These are phyloP conservation scores for Nibea albiflora DNA, from an alignment of 2,113 vertebrate species.

Conservation along the genomic window DNA sequence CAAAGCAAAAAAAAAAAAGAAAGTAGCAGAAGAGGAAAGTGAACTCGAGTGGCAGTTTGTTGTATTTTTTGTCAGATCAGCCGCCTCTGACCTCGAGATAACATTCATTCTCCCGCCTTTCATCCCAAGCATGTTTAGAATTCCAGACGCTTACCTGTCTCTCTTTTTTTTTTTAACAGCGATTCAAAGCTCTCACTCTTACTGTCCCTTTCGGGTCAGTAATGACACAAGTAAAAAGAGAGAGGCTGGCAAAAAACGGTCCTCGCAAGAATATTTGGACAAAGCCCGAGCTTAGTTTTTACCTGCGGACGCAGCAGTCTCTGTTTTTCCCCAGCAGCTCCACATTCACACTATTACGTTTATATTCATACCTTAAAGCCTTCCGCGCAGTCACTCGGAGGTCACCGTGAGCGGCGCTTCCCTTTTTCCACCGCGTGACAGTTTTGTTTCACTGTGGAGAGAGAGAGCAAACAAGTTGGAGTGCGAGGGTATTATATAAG, in stretches of 20 bases:
- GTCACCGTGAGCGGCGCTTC: slow-evolving; percentile 32
- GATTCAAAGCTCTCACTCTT: slow-evolving; percentile 24
- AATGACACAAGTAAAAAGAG: slow-evolving; percentile 33
- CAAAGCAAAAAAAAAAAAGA: slow-evolving; percentile 48
- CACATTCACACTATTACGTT: slow-evolving; percentile 43
- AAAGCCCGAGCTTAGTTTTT: slow-evolving; percentile 34
- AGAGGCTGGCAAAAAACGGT: slow-evolving; percentile 36
- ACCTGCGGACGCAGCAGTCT: slow-evolving; percentile 27
- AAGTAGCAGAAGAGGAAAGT: slow-evolving; percentile 55
- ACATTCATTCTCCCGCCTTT: slow-evolving; percentile 47
- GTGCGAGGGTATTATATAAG: not conserved
- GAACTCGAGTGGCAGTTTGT: slow-evolving; percentile 65
- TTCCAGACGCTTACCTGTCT: slow-evolving; percentile 46
- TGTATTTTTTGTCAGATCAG: slow-evolving; percentile 55
- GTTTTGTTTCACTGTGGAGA: slow-evolving; percentile 38
- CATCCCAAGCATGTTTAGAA: slow-evolving; percentile 45
- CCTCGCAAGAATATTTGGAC: slow-evolving; percentile 34
- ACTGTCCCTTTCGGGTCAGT: slow-evolving; percentile 46
- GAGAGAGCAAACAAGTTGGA: slow-evolving; percentile 27
- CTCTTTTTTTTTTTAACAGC: slow-evolving; percentile 1
- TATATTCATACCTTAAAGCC: slow-evolving; percentile 56
- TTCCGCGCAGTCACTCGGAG: slow-evolving; percentile 41
- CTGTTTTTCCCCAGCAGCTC: slow-evolving; percentile 26
- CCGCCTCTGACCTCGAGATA: slow-evolving; percentile 64
- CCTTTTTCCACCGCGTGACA: slow-evolving; percentile 21